These are phyloP conservation scores for Camponotus pennsylvanicus DNA, from an alignment of 1,140 invertebrate species.

Conservation along the genomic window DNA sequence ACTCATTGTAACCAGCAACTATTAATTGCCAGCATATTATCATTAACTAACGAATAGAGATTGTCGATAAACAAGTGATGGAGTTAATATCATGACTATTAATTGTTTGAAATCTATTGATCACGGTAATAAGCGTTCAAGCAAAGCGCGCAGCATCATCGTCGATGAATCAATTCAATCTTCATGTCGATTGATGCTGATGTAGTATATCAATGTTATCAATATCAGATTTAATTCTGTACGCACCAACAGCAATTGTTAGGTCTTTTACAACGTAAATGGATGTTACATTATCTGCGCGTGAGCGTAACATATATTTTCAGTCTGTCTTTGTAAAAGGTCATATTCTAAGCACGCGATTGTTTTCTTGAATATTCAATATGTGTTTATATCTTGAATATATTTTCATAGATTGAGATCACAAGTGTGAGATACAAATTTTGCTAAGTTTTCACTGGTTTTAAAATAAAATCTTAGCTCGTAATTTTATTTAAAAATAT, in stretches of 20 bases:
- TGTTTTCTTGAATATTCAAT: not conserved
- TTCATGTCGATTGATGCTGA: not conserved
- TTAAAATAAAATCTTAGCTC: not conserved
- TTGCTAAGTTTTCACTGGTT: too few relatives aligned
- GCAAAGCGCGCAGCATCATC: conserved; percentile 38
- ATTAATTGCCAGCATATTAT: conserved; percentile 56
- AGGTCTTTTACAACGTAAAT: conserved; percentile 11
- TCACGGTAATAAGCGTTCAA: conserved; percentile 50
- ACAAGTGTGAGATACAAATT: not conserved
- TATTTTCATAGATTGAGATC: not conserved
- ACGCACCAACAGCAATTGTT: not conserved
- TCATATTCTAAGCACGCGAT: conserved; percentile 17
- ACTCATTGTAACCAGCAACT: conserved; percentile 32
- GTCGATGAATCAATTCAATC: conserved; percentile 36
- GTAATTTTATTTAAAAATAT: not conserved
- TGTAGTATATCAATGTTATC: not conserved
- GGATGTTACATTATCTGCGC: not conserved
- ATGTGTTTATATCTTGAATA: not conserved
- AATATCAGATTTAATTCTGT: conserved; percentile 27
- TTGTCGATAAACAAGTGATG: conserved; percentile 49
- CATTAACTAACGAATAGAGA: conserved; percentile 57
- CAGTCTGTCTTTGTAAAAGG: not conserved
- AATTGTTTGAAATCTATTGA: conserved; percentile 56
- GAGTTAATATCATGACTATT: conserved; percentile 51
- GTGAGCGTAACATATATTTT: not conserved